Conservation (phyloP, 2,797 vertebrate genomes). For the Poliocrania exsul region DNA sequence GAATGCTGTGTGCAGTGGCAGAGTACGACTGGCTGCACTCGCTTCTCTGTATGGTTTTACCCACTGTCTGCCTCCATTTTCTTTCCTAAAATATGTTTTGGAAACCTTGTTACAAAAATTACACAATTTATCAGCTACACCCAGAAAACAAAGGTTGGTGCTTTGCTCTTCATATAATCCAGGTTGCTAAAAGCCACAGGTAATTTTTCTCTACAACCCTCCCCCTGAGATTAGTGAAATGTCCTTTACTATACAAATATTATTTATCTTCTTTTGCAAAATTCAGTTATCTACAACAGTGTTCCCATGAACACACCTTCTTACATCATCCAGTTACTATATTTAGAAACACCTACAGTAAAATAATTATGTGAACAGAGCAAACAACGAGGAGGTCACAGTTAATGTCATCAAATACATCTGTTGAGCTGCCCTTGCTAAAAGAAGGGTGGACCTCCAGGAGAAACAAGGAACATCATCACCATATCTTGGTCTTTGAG, state of each 20-base stretch:
- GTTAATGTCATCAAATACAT: neutral
- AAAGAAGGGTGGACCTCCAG: neutral
- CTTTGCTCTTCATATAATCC: neutral
- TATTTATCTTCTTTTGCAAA: slow-evolving; percentile 19
- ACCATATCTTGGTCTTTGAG: neutral
- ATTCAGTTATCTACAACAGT: neutral
- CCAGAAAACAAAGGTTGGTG: neutral
- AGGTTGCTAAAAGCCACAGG: neutral
- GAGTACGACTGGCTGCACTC: neutral
- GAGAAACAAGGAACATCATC: neutral
- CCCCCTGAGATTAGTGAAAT: neutral
- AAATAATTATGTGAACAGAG: slow-evolving; percentile 30
- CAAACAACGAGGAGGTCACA: slow-evolving; percentile 31
- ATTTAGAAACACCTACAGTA: slow-evolving; percentile 43
- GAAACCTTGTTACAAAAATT: neutral
- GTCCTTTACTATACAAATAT: neutral
- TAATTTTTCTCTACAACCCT: neutral
- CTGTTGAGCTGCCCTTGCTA: neutral
- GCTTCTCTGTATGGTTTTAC: rapidly evolving
- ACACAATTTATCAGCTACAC: neutral
- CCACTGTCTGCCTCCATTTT: neutral
- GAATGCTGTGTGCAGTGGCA: rapidly evolving
- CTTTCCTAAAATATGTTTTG: neutral
- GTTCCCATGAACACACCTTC: slow-evolving; percentile 15
- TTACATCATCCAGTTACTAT: slow-evolving; percentile 16